Percentiles rank a stretch among this genome's conserved stretches.
phyloP scores from a whole-genome alignment of 1,140 invertebrate genomes.

The Microvelia longipes region DNA sequence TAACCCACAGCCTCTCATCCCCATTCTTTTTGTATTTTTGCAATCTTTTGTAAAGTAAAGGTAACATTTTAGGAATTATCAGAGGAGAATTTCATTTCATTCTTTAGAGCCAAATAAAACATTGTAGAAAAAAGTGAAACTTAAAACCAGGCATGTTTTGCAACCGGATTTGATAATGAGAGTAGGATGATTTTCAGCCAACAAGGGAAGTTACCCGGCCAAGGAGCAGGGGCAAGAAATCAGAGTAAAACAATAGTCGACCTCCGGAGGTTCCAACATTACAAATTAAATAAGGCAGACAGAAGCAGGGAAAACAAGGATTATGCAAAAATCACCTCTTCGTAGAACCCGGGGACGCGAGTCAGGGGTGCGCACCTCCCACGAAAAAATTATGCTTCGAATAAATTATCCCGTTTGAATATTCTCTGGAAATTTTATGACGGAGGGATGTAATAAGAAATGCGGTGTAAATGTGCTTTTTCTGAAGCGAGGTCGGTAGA shows the following conservation, averaged over 20 bases:
- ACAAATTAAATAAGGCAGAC: slow-evolving; percentile 1
- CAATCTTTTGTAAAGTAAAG: no score
- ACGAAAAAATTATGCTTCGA: slow-evolving; percentile 11
- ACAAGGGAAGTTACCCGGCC: no score
- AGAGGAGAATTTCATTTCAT: not conserved
- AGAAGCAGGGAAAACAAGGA: not conserved
- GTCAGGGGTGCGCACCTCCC: not conserved
- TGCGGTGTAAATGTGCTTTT: slow-evolving; percentile 14
- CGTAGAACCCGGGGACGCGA: not conserved
- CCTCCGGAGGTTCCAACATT: not conserved
- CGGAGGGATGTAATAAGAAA: slow-evolving; percentile 12
- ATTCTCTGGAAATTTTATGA: slow-evolving; percentile 13
- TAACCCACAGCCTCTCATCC: no score
- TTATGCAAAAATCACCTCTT: not conserved
- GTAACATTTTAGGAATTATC: not conserved
- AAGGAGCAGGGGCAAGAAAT: not conserved
- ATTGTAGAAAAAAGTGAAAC: not conserved
- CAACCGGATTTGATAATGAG: not conserved
- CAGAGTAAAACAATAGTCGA: not conserved
- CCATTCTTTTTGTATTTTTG: no score
- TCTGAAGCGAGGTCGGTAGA: not conserved
- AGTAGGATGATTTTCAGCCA: not conserved
- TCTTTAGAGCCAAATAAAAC: not conserved
- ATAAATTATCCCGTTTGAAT: slow-evolving; percentile 17
- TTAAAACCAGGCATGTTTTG: not conserved